phyloP scores from a whole-genome alignment of 2,797 vertebrate species.

The Lepus townsendii region DNA sequence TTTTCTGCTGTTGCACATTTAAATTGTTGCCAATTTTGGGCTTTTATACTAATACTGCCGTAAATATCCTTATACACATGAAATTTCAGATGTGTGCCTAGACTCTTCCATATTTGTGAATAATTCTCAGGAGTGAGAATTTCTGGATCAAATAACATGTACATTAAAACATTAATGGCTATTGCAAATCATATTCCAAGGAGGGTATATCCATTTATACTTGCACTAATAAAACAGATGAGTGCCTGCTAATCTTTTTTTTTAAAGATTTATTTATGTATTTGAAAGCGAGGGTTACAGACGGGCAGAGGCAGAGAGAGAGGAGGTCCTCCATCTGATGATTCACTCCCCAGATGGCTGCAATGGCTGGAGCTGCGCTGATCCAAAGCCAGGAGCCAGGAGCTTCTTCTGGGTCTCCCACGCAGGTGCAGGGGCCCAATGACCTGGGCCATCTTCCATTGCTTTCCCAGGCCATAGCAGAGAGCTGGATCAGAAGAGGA shows the following conservation, averaged over 20 bases:
- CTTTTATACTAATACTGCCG: neutral
- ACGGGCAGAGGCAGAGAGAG: no score
- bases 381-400: no score
- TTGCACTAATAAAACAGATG: neutral
- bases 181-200: neutral
- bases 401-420: no score
- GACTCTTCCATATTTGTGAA: neutral
- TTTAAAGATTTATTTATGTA: no score
- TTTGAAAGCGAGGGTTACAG: no score
- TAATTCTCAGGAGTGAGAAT: constrained; percentile 15
- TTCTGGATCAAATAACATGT: neutral
- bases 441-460: no score
- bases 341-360: no score
- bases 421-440: no score
- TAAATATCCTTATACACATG: neutral
- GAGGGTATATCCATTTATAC: neutral
- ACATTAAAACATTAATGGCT: constrained; percentile 13
- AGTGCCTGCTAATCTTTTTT: neutral
- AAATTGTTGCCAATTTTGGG: neutral
- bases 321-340: no score
- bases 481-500: no score
- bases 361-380: no score
- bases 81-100: neutral
- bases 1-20: neutral
- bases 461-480: no score